phyloP scores from a whole-genome alignment of 2,797 vertebrate species.

The Buphagus erythrorhynchus region DNA sequence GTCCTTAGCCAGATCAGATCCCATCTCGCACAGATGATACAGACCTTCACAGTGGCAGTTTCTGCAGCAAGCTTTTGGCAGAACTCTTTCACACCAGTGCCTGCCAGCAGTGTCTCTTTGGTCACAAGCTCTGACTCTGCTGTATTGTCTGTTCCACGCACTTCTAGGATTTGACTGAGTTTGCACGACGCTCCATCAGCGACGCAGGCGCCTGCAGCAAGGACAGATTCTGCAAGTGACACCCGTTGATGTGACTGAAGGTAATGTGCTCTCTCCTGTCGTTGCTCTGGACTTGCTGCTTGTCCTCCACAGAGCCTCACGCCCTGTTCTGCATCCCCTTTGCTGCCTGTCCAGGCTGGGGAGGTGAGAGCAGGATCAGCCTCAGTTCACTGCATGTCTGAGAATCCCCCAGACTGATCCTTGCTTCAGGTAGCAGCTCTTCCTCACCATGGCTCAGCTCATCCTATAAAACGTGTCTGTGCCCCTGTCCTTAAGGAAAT shows the following conservation, averaged over 20 bases:
- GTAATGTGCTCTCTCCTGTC: background rate
- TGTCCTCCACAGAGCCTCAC: background rate
- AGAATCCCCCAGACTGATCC: background rate
- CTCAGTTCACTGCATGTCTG: background rate
- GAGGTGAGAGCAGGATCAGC: background rate
- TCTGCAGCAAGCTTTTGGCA: background rate
- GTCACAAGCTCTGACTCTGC: background rate
- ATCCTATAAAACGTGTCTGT: background rate
- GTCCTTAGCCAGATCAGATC: background rate
- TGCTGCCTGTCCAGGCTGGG: background rate
- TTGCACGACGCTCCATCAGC: background rate
- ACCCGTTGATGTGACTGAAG: slow-evolving; percentile 62
- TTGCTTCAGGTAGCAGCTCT: background rate
- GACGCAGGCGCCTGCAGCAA: background rate
- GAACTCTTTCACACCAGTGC: background rate
- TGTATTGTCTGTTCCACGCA: slow-evolving; percentile 29
- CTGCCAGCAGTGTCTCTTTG: background rate
- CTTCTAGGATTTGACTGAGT: slow-evolving; percentile 3
- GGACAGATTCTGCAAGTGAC: background rate
- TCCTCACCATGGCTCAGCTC: background rate
- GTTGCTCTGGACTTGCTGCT: background rate
- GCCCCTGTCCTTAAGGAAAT: background rate
- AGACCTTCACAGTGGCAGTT: background rate
- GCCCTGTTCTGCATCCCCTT: fast-evolving
- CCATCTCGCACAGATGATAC: background rate